Conservation (phyloP, 2,113 vertebrate species). For the Aviceda subcristata region DNA sequence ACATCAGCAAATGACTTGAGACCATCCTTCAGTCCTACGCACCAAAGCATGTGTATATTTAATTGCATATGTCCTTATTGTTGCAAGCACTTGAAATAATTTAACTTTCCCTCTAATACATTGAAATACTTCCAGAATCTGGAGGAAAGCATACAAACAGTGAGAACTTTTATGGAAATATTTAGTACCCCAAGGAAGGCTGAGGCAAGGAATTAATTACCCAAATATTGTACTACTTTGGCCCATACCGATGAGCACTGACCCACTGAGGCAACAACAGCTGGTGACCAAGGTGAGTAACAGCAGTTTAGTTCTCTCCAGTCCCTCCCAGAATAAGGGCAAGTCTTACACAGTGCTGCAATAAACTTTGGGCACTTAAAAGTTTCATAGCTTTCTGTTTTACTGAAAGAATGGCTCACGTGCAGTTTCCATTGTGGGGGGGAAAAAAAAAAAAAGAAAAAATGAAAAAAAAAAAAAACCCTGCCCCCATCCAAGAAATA, state of each 20-base stretch:
- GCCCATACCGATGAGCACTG: background rate
- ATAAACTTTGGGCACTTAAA: background rate
- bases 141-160: background rate
- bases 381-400: background rate
- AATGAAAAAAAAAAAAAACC: no score
- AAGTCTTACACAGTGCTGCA: background rate
- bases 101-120: background rate
- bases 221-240: background rate
- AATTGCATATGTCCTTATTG: background rate
- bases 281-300: background rate
- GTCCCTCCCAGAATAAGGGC: background rate
- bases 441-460: accelerated
- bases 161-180: background rate
- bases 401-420: background rate
- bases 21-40: background rate
- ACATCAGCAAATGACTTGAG: background rate
- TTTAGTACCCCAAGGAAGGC: background rate
- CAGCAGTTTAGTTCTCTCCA: background rate
- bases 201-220: background rate
- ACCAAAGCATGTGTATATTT: background rate
- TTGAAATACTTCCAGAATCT: background rate
- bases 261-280: background rate
- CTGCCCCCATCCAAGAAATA: background rate
- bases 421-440: background rate
- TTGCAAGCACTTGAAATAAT: background rate